Conservation (phyloP, 2,888 invertebrate species). For the Metalampra italica region DNA sequence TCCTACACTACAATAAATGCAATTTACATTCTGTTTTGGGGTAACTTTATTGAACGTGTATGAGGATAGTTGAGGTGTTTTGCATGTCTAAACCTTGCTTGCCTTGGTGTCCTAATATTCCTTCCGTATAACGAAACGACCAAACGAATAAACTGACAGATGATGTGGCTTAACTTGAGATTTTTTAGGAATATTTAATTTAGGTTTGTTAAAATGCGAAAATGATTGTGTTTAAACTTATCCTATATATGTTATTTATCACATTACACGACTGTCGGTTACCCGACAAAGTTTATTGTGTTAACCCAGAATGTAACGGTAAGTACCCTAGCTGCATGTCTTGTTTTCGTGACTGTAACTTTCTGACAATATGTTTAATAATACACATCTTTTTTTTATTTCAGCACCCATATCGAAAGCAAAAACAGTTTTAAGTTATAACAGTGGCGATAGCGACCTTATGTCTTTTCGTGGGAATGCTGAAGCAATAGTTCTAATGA, state of each 20-base stretch:
- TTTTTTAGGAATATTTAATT: conserved; percentile 46
- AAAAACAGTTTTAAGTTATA: conserved; percentile 78
- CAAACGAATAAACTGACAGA: conserved; percentile 61
- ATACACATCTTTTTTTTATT: conserved; percentile 26
- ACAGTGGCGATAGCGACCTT: conserved; percentile 71
- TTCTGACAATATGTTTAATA: conserved; percentile 24
- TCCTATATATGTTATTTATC: conserved; percentile 59
- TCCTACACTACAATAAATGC: too few relatives aligned
- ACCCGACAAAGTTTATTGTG: conserved; percentile 85
- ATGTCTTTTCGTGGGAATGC: conserved; percentile 80
- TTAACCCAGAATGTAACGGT: conserved; percentile 85
- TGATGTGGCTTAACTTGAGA: conserved; percentile 72
- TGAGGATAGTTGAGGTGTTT: too few relatives aligned
- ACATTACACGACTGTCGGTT: conserved; percentile 62
- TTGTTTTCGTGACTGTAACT: conserved; percentile 32
- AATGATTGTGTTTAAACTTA: conserved; percentile 61
- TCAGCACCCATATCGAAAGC: conserved; percentile 81
- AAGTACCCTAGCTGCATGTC: conserved; percentile 32
- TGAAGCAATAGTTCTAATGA: conserved; percentile 82
- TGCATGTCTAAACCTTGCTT: too few relatives aligned
- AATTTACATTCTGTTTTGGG: too few relatives aligned
- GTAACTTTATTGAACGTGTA: too few relatives aligned
- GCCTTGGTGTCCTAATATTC: not conserved
- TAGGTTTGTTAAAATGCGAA: conserved; percentile 60
- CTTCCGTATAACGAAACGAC: conserved; percentile 28